Evolutionary conservation across 2,797 vertebrate species (phyloP).

Genomic region (Myoxocephalus aenaeus): DNA sequence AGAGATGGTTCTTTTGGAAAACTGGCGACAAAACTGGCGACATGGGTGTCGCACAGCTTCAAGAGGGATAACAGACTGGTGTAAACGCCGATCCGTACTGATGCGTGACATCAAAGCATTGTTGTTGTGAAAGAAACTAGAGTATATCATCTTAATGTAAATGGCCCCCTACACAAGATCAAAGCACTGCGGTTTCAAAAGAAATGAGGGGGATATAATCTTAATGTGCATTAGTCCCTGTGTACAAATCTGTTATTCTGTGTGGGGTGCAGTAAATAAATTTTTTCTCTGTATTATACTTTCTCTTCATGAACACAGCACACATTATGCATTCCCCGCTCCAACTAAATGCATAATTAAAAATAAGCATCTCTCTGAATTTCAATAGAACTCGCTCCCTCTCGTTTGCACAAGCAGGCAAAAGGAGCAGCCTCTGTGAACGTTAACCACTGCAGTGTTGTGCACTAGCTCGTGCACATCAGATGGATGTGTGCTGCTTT

Average conservation of each 20-base stretch:
- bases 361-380: conserved; percentile 64
- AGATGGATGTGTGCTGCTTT: conserved; percentile 62
- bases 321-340: conserved; percentile 59
- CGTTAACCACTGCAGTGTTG: conserved; percentile 48
- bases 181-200: conserved; percentile 51
- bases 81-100: conserved; percentile 22
- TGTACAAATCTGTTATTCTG: conserved; percentile 45
- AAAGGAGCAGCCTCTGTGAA: conserved; percentile 20
- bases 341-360: conserved; percentile 75
- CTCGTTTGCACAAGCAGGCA: conserved; percentile 24
- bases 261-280: conserved; percentile 50
- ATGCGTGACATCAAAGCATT: conserved; percentile 60
- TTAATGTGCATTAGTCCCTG: conserved; percentile 42
- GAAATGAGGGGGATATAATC: conserved; percentile 37
- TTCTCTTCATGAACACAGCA: conserved; percentile 47
- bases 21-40: neutral
- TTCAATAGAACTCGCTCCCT: conserved; percentile 44
- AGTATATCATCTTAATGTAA: conserved; percentile 32
- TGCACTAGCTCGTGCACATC: conserved; percentile 32
- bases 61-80: conserved; percentile 19
- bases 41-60: neutral
- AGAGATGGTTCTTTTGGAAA: conserved; percentile 21
- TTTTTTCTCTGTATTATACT: conserved; percentile 66
- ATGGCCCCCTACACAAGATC: conserved; percentile 44
- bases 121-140: conserved; percentile 44